Evolutionary conservation across 2,888 invertebrate genomes (phyloP).

Genomic region (Cheilosia urbana): DNA sequence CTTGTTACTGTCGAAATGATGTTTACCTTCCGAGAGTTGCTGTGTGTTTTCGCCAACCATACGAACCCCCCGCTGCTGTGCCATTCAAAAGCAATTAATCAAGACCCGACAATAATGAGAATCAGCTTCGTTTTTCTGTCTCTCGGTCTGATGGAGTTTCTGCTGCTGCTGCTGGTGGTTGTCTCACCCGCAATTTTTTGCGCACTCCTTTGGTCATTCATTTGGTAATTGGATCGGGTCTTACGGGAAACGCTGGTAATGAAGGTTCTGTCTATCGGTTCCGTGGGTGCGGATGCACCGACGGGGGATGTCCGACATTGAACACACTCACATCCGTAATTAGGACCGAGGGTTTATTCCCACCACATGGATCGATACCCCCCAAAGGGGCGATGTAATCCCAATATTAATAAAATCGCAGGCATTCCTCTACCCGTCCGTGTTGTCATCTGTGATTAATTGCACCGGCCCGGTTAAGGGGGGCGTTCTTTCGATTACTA

Average conservation of each 20-base stretch:
- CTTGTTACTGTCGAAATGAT: constrained; percentile 74
- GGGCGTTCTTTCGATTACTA: constrained; percentile 33
- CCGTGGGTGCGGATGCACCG: constrained; percentile 14
- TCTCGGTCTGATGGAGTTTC: constrained; percentile 12
- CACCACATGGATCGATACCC: constrained; percentile 31
- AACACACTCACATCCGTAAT: constrained; percentile 34
- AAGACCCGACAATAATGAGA: constrained; percentile 79
- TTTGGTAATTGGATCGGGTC: constrained; percentile 61
- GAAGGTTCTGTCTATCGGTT: constrained; percentile 38
- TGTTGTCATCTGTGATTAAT: constrained; percentile 70
- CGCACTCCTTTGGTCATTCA: constrained; percentile 20
- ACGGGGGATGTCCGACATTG: constrained; percentile 27
- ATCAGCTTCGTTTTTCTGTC: constrained; percentile 55
- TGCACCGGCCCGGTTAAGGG: constrained; percentile 21
- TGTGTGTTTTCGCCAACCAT: constrained; percentile 14
- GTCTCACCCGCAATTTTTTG: constrained; percentile 1
- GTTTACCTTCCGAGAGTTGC: constrained; percentile 66
- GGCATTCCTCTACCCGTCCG: constrained; percentile 22
- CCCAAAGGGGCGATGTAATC: constrained; percentile 19
- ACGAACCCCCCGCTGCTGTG: constrained; percentile 35
- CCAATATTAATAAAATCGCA: constrained; percentile 27
- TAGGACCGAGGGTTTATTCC: constrained; percentile 23
- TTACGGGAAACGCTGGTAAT: constrained; percentile 47
- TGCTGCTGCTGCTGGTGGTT: not conserved
- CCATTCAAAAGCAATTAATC: constrained; percentile 78